Percentiles rank a stretch among this genome's conserved stretches.
Conservation (phyloP, 2,113 vertebrate species). For the Tachysurus fulvidraco region DNA sequence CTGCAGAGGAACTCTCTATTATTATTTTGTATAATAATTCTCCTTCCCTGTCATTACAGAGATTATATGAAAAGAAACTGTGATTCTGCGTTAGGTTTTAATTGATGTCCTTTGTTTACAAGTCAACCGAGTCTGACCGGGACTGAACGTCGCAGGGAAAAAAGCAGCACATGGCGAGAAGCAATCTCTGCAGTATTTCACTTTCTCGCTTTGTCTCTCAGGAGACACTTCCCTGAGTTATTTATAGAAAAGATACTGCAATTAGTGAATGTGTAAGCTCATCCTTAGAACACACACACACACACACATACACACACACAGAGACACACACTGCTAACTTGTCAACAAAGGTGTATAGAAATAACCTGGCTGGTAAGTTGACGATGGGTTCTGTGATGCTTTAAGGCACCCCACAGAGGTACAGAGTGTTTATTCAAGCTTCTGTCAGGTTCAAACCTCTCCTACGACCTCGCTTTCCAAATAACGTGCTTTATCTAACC, state of each 20-base stretch:
- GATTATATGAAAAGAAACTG: not conserved
- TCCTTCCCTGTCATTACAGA: constrained; percentile 6
- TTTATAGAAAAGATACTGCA: constrained; percentile 74
- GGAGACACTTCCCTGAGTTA: constrained; percentile 65
- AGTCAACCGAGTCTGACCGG: constrained; percentile 34
- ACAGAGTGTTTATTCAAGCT: not conserved
- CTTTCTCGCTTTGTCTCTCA: constrained; percentile 52
- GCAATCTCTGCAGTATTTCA: constrained; percentile 58
- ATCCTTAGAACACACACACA: constrained; percentile 3
- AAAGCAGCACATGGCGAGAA: constrained; percentile 41
- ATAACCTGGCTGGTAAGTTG: not conserved
- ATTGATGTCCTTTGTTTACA: constrained; percentile 35
- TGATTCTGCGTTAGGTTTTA: not conserved
- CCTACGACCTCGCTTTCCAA: not conserved
- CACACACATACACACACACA: constrained; percentile 25
- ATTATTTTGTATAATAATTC: constrained; percentile 36
- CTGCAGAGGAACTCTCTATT: constrained; percentile 32
- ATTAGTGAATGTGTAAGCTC: constrained; percentile 66
- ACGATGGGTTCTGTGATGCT: not conserved
- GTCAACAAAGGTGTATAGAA: not conserved
- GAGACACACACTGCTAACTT: constrained; percentile 15
- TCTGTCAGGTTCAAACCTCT: not conserved
- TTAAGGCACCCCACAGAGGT: not conserved
- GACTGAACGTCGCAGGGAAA: constrained; percentile 51
- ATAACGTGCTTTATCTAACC: not conserved